phyloP scores from a whole-genome alignment of 2,888 invertebrate species.

The Ferrisia virgata region DNA sequence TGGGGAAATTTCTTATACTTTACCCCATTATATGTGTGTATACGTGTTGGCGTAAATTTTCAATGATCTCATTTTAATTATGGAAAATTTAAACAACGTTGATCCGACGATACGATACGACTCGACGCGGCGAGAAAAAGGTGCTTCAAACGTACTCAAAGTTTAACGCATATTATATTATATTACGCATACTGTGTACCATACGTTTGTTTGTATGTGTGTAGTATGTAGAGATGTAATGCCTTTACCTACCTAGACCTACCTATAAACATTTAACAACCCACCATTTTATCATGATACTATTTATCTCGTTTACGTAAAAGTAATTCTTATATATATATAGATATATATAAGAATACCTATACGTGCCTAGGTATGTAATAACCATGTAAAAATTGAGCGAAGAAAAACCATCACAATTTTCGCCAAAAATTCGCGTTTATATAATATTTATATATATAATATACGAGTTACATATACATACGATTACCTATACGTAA shows the following conservation, averaged over 20 bases:
- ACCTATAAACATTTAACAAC: too few species aligned
- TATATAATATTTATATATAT: background rate
- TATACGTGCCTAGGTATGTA: too few species aligned
- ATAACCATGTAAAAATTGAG: background rate
- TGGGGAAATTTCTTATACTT: background rate
- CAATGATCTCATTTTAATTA: slow-evolving; percentile 27
- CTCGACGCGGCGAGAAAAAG: background rate
- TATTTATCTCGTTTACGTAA: background rate
- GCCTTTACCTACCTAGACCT: too few species aligned
- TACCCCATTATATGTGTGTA: background rate
- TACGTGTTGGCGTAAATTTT: slow-evolving; percentile 16
- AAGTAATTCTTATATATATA: background rate
- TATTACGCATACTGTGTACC: background rate
- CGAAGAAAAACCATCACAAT: background rate
- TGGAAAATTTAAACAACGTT: slow-evolving; percentile 4
- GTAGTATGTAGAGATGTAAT: too few species aligned
- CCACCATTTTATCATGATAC: background rate
- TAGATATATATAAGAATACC: background rate
- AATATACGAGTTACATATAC: too few species aligned
- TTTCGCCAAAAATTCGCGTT: background rate
- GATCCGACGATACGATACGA: too few species aligned
- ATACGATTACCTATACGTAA: slow-evolving; percentile 20
- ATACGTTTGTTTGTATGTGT: too few species aligned
- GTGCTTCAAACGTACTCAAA: background rate
- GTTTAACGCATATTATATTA: background rate